A percentile compares a stretch with the other conserved stretches of the same genome.
These are phyloP conservation scores for Euura lappo DNA, from an alignment of 1,140 invertebrate species.

Conservation along the genomic window DNA sequence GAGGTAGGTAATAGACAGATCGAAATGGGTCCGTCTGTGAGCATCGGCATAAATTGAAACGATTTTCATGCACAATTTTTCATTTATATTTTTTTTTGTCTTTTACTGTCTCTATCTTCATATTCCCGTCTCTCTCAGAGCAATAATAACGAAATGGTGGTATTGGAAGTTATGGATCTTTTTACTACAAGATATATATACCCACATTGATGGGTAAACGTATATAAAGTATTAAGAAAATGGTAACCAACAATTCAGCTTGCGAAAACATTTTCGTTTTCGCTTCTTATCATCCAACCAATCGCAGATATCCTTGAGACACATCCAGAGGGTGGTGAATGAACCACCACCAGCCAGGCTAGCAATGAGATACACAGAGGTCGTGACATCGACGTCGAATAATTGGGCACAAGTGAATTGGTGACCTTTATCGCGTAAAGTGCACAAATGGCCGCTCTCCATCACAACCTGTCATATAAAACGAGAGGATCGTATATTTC, in stretches of 20 bases:
- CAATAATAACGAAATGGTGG: no score
- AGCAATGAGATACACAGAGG: not conserved
- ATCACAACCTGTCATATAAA: constrained; percentile 14
- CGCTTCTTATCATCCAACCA: no score
- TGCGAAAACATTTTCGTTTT: no score
- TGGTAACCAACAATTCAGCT: no score
- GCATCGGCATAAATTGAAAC: not conserved
- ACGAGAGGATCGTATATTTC: constrained; percentile 14
- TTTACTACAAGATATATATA: no score
- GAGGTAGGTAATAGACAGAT: not conserved
- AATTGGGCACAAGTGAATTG: constrained; percentile 29
- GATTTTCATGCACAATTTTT: not conserved
- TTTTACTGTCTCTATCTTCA: no score
- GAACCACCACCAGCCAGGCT: not conserved
- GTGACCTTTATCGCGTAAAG: constrained; percentile 23
- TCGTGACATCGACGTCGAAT: constrained; percentile 20
- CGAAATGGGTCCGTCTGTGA: not conserved
- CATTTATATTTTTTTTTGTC: not conserved
- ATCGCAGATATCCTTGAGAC: not conserved
- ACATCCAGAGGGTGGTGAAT: not conserved
- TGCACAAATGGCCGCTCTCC: constrained; percentile 22
- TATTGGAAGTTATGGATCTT: no score
- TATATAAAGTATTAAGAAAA: no score
- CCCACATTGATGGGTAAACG: no score
- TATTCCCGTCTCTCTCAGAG: no score